A percentile compares a stretch with the other conserved stretches of the same genome.
Conservation (phyloP, 2,888 invertebrate species). For the Euzetes globulus region DNA sequence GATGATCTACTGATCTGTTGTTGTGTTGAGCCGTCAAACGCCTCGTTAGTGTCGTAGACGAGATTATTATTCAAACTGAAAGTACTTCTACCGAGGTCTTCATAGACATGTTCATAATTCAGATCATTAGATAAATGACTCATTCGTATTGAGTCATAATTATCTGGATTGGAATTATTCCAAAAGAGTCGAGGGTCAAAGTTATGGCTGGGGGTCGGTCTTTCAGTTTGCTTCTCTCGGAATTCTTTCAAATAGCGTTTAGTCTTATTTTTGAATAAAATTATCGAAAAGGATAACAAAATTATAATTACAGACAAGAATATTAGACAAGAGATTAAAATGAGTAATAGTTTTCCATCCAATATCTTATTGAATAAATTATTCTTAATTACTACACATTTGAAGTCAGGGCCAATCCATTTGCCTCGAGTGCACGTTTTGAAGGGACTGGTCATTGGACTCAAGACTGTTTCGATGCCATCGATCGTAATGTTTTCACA, state of each 20-base stretch:
- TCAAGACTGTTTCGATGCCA: background rate
- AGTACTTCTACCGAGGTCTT: background rate
- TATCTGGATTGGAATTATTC: background rate
- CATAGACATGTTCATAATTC: background rate
- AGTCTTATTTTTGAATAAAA: background rate
- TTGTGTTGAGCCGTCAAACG: too few species aligned
- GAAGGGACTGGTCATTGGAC: background rate
- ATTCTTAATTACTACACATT: background rate
- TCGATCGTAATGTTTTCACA: slow-evolving; percentile 20
- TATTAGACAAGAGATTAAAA: background rate
- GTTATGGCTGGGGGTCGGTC: too few species aligned
- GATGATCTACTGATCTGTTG: background rate
- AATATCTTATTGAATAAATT: too few species aligned
- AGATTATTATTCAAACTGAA: background rate
- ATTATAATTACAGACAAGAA: background rate
- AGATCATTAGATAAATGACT: background rate
- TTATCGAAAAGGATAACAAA: background rate
- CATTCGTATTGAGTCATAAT: background rate
- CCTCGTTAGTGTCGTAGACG: background rate
- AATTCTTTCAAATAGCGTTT: background rate
- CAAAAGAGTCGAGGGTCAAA: too few species aligned
- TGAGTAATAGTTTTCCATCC: background rate
- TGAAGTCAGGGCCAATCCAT: background rate
- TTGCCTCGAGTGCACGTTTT: background rate
- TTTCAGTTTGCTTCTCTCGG: background rate